phyloP scores from a whole-genome alignment of 2,888 invertebrate genomes.

The Uropetala carovei region DNA sequence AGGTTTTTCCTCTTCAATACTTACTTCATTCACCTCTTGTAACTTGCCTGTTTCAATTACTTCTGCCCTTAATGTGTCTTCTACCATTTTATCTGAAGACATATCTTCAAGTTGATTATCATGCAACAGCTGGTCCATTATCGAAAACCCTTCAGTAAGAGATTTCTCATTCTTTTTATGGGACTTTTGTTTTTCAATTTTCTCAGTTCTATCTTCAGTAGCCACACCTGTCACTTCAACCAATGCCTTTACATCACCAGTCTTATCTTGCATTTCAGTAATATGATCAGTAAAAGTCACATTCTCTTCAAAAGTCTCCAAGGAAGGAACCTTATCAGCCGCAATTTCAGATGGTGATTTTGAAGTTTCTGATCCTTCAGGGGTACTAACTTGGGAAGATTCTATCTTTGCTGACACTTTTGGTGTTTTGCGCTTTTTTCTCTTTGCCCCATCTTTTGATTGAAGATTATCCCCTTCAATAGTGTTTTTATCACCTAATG shows the following conservation, averaged over 20 bases:
- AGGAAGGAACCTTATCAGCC: neutral
- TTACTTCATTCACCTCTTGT: neutral
- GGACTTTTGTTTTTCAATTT: constrained; percentile 57
- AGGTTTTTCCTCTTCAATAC: neutral
- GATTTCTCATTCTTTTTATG: constrained; percentile 70
- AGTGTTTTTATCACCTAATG: constrained; percentile 51
- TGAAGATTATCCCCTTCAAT: constrained; percentile 36
- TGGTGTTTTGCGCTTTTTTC: constrained; percentile 38
- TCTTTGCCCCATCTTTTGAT: constrained; percentile 48
- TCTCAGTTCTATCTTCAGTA: constrained; percentile 53
- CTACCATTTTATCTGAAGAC: constrained; percentile 65
- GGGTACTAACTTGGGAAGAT: neutral
- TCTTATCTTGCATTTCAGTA: constrained; percentile 1
- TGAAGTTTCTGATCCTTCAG: neutral
- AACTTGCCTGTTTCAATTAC: neutral
- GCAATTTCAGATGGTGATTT: neutral
- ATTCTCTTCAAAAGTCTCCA: neutral
- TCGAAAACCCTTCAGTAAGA: constrained; percentile 55
- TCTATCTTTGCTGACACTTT: constrained; percentile 38
- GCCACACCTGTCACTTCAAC: neutral
- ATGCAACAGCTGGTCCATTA: constrained; percentile 53
- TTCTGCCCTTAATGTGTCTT: neutral
- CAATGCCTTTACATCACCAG: neutral
- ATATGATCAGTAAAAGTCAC: neutral
- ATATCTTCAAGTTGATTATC: constrained; percentile 61